Base-by-base conservation (phyloP, 2,797 vertebrate genomes). In the Corythornis leucogaster region DNA sequence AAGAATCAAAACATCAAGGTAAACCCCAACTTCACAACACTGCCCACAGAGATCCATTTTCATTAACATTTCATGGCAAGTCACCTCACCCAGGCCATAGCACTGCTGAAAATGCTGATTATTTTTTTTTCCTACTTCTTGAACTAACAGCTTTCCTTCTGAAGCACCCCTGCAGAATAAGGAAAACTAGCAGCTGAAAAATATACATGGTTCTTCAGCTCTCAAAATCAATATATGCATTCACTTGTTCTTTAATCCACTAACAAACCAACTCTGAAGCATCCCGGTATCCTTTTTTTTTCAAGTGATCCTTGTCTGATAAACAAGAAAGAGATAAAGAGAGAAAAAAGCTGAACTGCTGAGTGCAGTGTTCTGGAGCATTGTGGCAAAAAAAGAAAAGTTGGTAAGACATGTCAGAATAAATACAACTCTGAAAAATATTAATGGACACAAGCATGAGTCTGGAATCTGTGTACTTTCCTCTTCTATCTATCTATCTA, bases 61-160 rank as follows among this genome's bases (percentile, higher is more conserved):
- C 42, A 28, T 45, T 21, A 92, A 22, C 13, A 21, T 62, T 59
- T 59, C 8, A 31, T 4, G 21, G 40, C 48, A 92, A 78, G 38
- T 18, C 66, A 62, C 38, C 6, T 25, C 45, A 82, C 75, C 11
- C 24, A 79, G 46, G 42, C 13, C 85, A 64, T 2, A 69, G 9
- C 12, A 48, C 25, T 43, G 17, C 26, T 70, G 45, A 80, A 80
- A 73, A 68, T 12, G 40, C n/a, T 25, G 8, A 4, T 2, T 13
- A 20, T 69, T 33, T 14, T 5, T 48, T 53, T 16, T 11, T 25
- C 1, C 6, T 45, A 3, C 0, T 1, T 12, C 57, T 70, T 85
- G 0, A 6, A 71, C 12, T 16, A 76, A 64, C 14, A 51, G 25
- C 22, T 43, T 93, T 10, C 19, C 15, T 53, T 73, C 30, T 24